Evolutionary conservation across 2,113 vertebrate species (phyloP), one percentile per base, ranked within the genome.

Genomic region (Cnemophilus loriae): DNA sequence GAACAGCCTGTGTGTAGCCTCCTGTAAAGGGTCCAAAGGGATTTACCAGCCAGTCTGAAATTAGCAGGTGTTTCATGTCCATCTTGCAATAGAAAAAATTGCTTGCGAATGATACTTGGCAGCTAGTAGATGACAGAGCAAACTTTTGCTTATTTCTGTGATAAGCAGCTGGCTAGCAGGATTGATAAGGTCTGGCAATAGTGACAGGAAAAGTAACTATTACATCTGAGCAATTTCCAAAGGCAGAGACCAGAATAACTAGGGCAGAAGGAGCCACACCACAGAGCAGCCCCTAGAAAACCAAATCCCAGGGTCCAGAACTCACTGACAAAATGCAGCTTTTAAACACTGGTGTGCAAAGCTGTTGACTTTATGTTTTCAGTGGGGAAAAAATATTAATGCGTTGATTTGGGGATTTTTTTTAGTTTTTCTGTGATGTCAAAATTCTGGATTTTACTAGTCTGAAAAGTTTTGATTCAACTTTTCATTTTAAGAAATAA

Each of bases 21-120:
- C 30, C 78, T 87, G 27, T 28, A 47, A 67, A 60, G 47, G 24
- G 67, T 79, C 75, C 57, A 77, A 76, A 82, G 56, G 50, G 30
- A 49, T 91, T 93, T 64, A 63, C 73, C 49, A 56, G 75, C 27
- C 26, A 56, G 53, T 30, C 39, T 87, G 84, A 82, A 77, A 82
- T 73, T 12, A 87, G 53, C 65, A 91, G 74, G 57, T 84, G 65
- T 93, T 90, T 76, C 61, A 50, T 64, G 65, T 82, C 93, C 53
- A 79, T 79, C 82, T 59, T 73, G 52, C 65, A 59, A 24, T 0
- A 89, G 65, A 21, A 57, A 84, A 78, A 91, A 85, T 44, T 26
- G 22, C 61, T 82, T 75, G 56, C 19, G 69, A 89, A 37, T 60
- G 52, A 55, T 68, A 60, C 22, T 71, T 79, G 69, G 93, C 78